Conservation (phyloP, 2,888 invertebrate genomes). For the Acleris sparsana region DNA sequence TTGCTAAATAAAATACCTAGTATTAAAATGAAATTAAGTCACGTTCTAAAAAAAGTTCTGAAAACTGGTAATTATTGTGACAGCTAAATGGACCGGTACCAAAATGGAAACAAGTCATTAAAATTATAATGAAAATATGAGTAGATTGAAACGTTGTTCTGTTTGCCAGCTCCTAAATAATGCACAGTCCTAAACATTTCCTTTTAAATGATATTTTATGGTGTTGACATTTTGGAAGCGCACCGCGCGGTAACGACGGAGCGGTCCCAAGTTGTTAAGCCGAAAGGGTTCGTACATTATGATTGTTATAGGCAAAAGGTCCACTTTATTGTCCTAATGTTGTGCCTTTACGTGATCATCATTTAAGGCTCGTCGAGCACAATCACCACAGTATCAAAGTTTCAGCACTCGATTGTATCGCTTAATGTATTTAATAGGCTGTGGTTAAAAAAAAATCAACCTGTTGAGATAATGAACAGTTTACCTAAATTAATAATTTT, state of each 20-base stretch:
- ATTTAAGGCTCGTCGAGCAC: constrained; percentile 53
- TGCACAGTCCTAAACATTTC: constrained; percentile 46
- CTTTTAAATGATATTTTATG: constrained; percentile 60
- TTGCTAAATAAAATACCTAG: not conserved
- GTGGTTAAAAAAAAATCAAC: constrained; percentile 2
- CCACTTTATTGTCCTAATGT: constrained; percentile 72
- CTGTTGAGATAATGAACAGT: not conserved
- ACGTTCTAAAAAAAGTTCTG: constrained; percentile 28
- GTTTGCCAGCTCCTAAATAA: constrained; percentile 37
- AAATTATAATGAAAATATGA: constrained; percentile 31
- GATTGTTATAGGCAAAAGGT: constrained; percentile 73
- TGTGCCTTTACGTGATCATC: constrained; percentile 70
- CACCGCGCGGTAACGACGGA: constrained; percentile 55
- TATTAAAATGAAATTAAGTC: constrained; percentile 11
- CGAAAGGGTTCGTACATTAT: constrained; percentile 73
- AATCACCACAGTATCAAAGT: constrained; percentile 45
- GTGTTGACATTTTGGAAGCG: constrained; percentile 58
- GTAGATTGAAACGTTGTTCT: constrained; percentile 19
- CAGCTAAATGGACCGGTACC: constrained; percentile 14
- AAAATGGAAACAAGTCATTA: constrained; percentile 30
- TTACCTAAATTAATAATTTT: not conserved
- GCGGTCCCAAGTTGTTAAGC: constrained; percentile 62
- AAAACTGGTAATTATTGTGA: constrained; percentile 24
- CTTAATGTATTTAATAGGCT: constrained; percentile 10
- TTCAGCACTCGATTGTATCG: constrained; percentile 46